phyloP scores from a whole-genome alignment of 2,113 vertebrate genomes.

The Lipotes vexillifer region DNA sequence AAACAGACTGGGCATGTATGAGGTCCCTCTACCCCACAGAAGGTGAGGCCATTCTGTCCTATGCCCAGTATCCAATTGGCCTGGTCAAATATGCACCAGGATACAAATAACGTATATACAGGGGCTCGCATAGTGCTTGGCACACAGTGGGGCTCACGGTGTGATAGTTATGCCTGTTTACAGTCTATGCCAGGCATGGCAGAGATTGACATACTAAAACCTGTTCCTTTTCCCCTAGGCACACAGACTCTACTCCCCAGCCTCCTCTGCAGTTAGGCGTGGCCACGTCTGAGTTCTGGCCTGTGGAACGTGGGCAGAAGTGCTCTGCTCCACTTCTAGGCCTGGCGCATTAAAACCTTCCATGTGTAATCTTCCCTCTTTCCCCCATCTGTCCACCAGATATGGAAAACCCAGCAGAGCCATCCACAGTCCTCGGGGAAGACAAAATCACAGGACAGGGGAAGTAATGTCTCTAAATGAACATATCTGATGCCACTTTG shows the following conservation, averaged over 20 bases:
- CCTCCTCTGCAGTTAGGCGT: not conserved
- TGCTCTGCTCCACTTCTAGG: not conserved
- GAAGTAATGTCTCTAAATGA: not conserved
- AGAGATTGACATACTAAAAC: not conserved
- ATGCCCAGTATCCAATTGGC: not conserved
- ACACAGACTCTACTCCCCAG: not conserved
- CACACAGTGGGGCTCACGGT: not conserved
- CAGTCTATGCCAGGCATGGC: not conserved
- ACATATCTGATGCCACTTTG: conserved; percentile 2
- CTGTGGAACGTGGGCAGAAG: not conserved
- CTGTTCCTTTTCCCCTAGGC: not conserved
- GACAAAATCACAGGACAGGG: not conserved
- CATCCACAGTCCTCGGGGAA: not conserved
- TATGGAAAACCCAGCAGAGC: not conserved
- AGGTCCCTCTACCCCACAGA: not conserved
- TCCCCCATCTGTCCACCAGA: conserved; percentile 56
- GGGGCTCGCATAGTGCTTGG: not conserved
- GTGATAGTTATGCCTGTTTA: not conserved
- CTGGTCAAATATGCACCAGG: not conserved
- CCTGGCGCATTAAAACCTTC: not conserved
- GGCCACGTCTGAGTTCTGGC: not conserved
- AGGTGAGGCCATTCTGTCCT: not conserved
- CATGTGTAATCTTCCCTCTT: not conserved
- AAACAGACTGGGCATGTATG: not conserved
- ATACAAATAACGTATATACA: not conserved